A percentile compares a stretch with the other conserved stretches of the same genome.
Evolutionary conservation across 2,888 invertebrate genomes (phyloP).

Genomic region (Plagodis pulveraria): DNA sequence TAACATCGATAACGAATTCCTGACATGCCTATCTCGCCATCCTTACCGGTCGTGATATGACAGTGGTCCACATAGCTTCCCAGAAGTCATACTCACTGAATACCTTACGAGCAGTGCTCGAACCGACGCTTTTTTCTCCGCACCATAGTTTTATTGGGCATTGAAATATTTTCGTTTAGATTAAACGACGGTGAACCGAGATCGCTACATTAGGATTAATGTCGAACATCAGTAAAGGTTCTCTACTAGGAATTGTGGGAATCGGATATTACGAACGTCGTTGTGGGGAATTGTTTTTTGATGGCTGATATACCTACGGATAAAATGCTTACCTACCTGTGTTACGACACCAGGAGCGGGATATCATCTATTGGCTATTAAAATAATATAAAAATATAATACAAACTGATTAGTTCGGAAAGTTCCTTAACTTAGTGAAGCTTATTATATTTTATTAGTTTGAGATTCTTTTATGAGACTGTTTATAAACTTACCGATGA

Average conservation of each 20-base stretch:
- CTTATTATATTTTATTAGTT: conserved; percentile 14
- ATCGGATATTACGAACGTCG: conserved; percentile 48
- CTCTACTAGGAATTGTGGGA: conserved; percentile 64
- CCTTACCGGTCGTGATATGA: conserved; percentile 80
- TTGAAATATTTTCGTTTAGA: conserved; percentile 83
- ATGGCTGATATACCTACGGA: conserved; percentile 46
- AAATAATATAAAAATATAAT: conserved; percentile 34
- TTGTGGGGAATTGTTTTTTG: conserved; percentile 51
- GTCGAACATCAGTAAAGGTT: conserved; percentile 75
- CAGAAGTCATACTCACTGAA: conserved; percentile 79
- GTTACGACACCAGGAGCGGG: conserved; percentile 38
- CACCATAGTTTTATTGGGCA: conserved; percentile 78
- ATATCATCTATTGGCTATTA: conserved; percentile 40
- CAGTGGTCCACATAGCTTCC: conserved; percentile 77
- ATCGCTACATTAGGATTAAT: conserved; percentile 83
- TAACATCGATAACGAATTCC: conserved; percentile 52
- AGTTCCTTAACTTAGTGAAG: conserved; percentile 11
- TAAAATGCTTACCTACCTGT: conserved; percentile 51
- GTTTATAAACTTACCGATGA: not conserved
- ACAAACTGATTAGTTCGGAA: conserved; percentile 28
- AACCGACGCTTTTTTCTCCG: conserved; percentile 67
- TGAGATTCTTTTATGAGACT: conserved; percentile 13
- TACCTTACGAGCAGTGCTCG: conserved; percentile 74
- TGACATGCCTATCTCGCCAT: conserved; percentile 42
- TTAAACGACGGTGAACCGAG: conserved; percentile 78